phyloP scores from a whole-genome alignment of 2,113 vertebrate species.

The Chaenocephalus aceratus region DNA sequence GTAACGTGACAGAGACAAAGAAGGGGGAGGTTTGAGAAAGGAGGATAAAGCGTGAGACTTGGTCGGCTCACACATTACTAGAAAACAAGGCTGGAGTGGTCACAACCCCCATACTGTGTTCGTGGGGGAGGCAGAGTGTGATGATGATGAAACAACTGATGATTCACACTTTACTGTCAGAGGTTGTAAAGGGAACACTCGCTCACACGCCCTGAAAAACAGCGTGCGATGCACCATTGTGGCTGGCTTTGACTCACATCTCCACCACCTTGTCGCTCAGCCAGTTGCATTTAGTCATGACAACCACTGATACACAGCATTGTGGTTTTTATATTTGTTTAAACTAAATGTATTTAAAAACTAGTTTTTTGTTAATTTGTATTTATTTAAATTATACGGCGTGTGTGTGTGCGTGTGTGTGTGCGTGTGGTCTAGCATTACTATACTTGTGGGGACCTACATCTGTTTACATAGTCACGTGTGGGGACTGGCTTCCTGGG shows the following conservation, averaged over 20 bases:
- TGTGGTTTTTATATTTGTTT: neutral
- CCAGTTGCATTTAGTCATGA: constrained; percentile 45
- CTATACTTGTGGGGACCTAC: too few relatives aligned
- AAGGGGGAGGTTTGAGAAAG: constrained; percentile 15
- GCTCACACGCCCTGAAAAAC: constrained; percentile 59
- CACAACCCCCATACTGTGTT: constrained; percentile 57
- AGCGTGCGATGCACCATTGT: constrained; percentile 19
- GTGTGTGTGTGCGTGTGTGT: too few relatives aligned
- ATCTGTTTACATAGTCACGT: too few relatives aligned
- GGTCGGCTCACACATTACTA: constrained; percentile 64
- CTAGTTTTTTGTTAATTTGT: too few relatives aligned
- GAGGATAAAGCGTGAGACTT: constrained; percentile 7
- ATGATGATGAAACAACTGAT: constrained; percentile 74
- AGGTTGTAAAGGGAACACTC: constrained; percentile 63
- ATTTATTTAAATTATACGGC: too few relatives aligned
- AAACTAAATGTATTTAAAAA: too few relatives aligned
- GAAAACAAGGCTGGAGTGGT: constrained; percentile 65
- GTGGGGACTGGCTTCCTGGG: too few relatives aligned
- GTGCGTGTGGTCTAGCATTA: too few relatives aligned
- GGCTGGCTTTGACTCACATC: constrained; percentile 61
- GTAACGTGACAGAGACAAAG: constrained; percentile 8
- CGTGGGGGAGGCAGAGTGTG: constrained; percentile 57
- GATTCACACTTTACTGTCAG: constrained; percentile 81
- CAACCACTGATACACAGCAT: neutral
- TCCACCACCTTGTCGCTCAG: constrained; percentile 17